Percentiles rank a stretch among this genome's conserved stretches.
These are phyloP conservation scores for Euphysa ruthae DNA, from an alignment of 30 jellyfish, hydroid and myxozoan species.

Conservation along the genomic window DNA sequence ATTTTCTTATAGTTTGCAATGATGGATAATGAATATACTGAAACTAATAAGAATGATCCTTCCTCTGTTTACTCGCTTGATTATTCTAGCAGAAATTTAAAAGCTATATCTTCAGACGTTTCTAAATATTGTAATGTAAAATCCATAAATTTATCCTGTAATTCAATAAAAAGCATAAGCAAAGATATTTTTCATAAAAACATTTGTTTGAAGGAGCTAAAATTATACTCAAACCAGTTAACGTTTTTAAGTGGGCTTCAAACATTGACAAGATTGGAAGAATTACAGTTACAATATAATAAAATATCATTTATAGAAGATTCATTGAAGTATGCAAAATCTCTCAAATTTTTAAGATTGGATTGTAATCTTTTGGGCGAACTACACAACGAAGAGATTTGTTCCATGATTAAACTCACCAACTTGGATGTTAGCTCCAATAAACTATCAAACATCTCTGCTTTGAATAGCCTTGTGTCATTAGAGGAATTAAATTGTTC, in stretches of 20 bases:
- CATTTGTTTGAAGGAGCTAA: not conserved
- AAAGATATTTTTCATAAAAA: not conserved
- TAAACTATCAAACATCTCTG: not conserved
- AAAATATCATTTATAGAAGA: not conserved
- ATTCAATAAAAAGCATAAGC: slow-evolving; percentile 1
- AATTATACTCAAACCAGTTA: slow-evolving; percentile 11
- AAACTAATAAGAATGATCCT: not conserved
- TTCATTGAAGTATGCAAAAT: not conserved
- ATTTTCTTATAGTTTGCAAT: no score
- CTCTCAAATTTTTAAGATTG: slow-evolving; percentile 13
- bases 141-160: slow-evolving; percentile 29
- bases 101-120: not conserved
- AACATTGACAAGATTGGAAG: slow-evolving; percentile 1
- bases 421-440: slow-evolving; percentile 15
- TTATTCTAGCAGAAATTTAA: not conserved
- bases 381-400: not conserved
- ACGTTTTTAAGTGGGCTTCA: not conserved
- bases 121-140: not conserved
- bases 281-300: slow-evolving; percentile 16
- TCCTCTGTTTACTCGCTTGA: not conserved
- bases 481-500: slow-evolving; percentile 28
- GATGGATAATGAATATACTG: no score
- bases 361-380: not conserved
- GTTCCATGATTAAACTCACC: slow-evolving; percentile 1
- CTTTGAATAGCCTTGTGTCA: not conserved